Percentiles rank a stretch among this genome's conserved stretches.
These are phyloP conservation scores for Myotis lucifugus DNA, from an alignment of 2,113 vertebrate genomes.

Conservation along the genomic window DNA sequence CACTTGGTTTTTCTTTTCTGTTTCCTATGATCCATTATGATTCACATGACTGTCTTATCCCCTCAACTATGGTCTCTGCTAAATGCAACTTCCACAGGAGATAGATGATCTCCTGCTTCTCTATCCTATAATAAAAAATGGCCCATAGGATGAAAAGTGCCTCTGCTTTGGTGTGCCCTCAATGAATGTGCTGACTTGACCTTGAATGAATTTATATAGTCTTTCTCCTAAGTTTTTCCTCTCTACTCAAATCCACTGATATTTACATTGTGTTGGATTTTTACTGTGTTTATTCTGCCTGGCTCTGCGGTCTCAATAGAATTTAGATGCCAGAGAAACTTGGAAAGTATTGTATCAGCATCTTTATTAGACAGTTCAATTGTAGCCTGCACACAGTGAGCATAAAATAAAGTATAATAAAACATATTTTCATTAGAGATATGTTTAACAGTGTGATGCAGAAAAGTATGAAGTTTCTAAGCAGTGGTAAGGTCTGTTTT, in stretches of 20 bases:
- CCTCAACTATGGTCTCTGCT: not conserved
- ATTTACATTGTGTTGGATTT: not conserved
- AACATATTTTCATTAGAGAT: not conserved
- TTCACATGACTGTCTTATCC: not conserved
- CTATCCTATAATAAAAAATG: not conserved
- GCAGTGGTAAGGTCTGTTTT: not conserved
- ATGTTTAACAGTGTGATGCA: slow-evolving; percentile 1
- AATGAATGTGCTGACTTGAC: not conserved
- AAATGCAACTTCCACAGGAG: not conserved
- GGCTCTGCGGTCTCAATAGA: not conserved
- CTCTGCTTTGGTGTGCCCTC: not conserved
- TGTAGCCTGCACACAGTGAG: not conserved
- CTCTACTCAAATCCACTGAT: not conserved
- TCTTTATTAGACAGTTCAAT: not conserved
- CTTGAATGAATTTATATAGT: not conserved
- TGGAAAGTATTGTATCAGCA: slow-evolving; percentile 1
- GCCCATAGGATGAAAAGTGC: not conserved
- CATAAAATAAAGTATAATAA: slow-evolving; percentile 21
- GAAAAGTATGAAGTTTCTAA: not conserved
- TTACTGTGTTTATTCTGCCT: not conserved
- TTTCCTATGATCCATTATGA: not conserved
- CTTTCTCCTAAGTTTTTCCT: not conserved
- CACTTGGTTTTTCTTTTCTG: not conserved
- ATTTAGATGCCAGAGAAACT: not conserved
- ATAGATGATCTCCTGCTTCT: not conserved